Conservation (phyloP, 2,797 vertebrate genomes). For the Anabacerthia variegaticeps region DNA sequence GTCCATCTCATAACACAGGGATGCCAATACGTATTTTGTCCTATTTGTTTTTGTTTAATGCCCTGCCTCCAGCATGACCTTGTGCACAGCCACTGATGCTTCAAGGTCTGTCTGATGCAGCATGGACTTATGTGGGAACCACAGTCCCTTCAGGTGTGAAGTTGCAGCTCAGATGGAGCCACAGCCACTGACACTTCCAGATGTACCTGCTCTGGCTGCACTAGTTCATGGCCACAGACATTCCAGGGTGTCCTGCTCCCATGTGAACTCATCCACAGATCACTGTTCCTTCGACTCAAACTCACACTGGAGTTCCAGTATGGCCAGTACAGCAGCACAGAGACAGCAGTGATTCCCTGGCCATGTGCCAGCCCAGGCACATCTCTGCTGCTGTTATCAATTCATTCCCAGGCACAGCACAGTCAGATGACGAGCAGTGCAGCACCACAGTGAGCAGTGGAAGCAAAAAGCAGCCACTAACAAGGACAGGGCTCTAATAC, state of each 20-base stretch:
- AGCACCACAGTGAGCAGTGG: not conserved
- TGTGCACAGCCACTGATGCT: not conserved
- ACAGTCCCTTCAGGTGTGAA: not conserved
- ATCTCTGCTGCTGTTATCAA: not conserved
- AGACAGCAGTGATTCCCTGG: not conserved
- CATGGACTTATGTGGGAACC: not conserved
- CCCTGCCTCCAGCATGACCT: not conserved
- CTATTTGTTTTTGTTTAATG: not conserved
- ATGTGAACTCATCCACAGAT: not conserved
- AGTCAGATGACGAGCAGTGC: not conserved
- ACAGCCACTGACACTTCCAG: rapidly evolving
- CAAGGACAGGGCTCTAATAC: not conserved
- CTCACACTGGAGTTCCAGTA: rapidly evolving
- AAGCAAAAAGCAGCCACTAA: not conserved
- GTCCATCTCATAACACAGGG: not conserved
- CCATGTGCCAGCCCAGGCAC: not conserved
- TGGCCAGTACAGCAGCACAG: not conserved
- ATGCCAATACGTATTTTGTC: not conserved
- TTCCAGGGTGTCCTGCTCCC: not conserved
- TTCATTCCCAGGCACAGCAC: not conserved
- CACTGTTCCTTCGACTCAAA: not conserved
- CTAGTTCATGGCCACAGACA: not conserved
- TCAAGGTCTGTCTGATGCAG: not conserved
- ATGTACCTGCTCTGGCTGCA: not conserved
- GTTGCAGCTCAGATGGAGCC: not conserved